Conservation (phyloP, 1,140 invertebrate species). For the Rhopalosiphum padi region DNA sequence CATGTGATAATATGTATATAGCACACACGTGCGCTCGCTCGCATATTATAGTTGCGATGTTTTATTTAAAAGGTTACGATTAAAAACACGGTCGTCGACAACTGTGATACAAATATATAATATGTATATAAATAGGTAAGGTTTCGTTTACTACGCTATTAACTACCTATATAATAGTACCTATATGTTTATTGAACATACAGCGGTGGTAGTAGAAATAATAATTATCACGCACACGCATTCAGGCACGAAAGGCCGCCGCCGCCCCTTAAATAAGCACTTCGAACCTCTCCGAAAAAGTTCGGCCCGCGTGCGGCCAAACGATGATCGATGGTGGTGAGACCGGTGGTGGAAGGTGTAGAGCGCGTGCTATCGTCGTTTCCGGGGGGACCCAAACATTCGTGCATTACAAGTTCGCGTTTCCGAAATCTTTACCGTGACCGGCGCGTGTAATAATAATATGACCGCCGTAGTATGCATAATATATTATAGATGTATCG, state of each 20-base stretch:
- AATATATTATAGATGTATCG: neutral
- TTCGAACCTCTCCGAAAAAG: neutral
- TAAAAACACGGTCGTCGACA: constrained; percentile 46
- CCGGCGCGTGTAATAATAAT: neutral
- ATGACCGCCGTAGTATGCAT: neutral
- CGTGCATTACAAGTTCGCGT: neutral
- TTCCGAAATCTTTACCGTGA: neutral
- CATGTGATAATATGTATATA: neutral
- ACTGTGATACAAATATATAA: neutral
- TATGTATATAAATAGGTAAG: neutral
- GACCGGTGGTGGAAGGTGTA: neutral
- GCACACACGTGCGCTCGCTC: neutral
- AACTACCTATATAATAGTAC: neutral
- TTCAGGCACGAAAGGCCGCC: neutral
- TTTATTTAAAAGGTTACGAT: constrained; percentile 34
- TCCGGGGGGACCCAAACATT: neutral
- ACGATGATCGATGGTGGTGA: neutral
- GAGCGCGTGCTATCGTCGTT: neutral
- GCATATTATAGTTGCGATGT: neutral
- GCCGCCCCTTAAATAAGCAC: neutral
- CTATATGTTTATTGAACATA: neutral
- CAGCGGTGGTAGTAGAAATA: neutral
- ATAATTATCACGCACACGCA: constrained; percentile 46
- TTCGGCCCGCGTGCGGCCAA: neutral
- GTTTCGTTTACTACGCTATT: neutral